Conservation (phyloP, 2,797 vertebrate genomes). For the Gambusia yucatana region DNA sequence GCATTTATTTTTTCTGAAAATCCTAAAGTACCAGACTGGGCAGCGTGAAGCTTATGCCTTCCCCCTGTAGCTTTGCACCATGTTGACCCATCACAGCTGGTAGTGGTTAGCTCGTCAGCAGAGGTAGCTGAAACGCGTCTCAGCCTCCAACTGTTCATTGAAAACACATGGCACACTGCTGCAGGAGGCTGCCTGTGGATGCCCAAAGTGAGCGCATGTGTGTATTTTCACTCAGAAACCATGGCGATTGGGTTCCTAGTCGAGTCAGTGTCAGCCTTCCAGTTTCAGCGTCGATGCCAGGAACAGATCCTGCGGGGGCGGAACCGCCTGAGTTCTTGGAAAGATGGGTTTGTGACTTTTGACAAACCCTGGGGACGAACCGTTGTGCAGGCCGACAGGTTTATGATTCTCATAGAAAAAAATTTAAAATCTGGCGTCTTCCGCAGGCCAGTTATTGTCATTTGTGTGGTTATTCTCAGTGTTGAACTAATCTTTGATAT, state of each 20-base stretch:
- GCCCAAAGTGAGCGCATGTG: constrained; percentile 8
- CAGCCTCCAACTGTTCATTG: constrained; percentile 55
- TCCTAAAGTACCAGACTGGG: too few species aligned
- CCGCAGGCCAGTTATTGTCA: neutral
- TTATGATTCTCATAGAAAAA: neutral
- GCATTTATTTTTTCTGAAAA: constrained; percentile 8
- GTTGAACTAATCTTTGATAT: neutral
- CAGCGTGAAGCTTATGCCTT: too few species aligned
- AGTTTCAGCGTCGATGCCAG: constrained; percentile 40
- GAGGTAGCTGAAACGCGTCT: constrained; percentile 39
- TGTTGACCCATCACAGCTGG: constrained; percentile 43
- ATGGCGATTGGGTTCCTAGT: constrained; percentile 49
- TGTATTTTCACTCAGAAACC: constrained; percentile 47
- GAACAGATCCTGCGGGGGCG: constrained; percentile 60
- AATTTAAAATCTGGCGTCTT: neutral
- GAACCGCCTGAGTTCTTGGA: constrained; percentile 31
- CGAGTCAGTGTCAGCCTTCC: constrained; percentile 48
- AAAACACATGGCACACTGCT: constrained; percentile 51
- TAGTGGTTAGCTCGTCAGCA: constrained; percentile 43
- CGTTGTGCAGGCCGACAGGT: neutral
- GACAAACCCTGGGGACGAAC: constrained; percentile 12
- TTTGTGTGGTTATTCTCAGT: neutral
- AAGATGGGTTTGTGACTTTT: constrained; percentile 29
- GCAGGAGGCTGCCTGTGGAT: constrained; percentile 35
- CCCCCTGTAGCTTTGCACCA: neutral